phyloP scores from a whole-genome alignment of 2,113 vertebrate species.

The Gymnocephalus cernua region DNA sequence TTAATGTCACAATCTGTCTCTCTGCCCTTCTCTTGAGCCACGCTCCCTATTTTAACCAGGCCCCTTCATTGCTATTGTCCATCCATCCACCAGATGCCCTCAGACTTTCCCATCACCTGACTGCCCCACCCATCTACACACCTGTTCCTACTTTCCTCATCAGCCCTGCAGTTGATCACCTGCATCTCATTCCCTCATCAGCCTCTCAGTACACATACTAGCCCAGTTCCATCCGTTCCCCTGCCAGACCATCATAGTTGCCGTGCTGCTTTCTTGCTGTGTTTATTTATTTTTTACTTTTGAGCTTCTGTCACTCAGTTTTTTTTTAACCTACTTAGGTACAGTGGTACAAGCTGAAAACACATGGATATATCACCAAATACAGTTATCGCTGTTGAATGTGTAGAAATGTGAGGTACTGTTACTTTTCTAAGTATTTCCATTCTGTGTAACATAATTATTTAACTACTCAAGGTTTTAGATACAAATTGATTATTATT shows the following conservation, averaged over 20 bases:
- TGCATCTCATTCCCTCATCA: not conserved
- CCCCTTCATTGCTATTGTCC: not conserved
- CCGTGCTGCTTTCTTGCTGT: not conserved
- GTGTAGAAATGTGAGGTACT: not conserved
- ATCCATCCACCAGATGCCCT: not conserved
- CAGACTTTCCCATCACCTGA: not conserved
- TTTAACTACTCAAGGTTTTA: not conserved
- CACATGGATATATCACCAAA: not conserved
- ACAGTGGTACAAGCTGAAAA: conserved; percentile 24
- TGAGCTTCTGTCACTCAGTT: not conserved
- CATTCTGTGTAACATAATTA: not conserved
- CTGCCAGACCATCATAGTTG: not conserved
- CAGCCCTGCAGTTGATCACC: not conserved
- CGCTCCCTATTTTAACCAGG: no score
- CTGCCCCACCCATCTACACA: not conserved
- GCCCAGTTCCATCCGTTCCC: not conserved
- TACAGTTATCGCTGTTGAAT: not conserved
- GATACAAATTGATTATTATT: no score
- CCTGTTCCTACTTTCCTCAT: not conserved
- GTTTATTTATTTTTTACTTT: not conserved
- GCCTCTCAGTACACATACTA: not conserved
- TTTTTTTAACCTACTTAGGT: conserved; percentile 26
- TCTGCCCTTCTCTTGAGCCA: no score
- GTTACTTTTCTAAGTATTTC: not conserved
- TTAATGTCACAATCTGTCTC: no score